Conservation (phyloP, 2,888 invertebrate genomes). For the Drosophila longiperda region DNA sequence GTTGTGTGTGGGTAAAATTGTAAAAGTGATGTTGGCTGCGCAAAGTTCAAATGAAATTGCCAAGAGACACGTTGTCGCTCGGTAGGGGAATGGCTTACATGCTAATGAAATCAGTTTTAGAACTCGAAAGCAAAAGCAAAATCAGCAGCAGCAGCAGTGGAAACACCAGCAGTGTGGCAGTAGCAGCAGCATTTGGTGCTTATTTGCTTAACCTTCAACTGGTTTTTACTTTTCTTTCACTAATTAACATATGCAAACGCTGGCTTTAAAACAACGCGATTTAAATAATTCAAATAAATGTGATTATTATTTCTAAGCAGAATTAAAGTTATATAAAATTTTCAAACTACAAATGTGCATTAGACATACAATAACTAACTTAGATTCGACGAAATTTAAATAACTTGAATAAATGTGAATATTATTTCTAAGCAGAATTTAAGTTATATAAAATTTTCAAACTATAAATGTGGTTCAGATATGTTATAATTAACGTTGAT, state of each 20-base stretch:
- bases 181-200: neutral
- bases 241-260: conserved; percentile 38
- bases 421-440: no score
- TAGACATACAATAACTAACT: neutral
- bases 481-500: no score
- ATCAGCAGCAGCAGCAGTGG: neutral
- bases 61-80: conserved; percentile 39
- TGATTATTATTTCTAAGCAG: neutral
- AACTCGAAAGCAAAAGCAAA: conserved; percentile 7
- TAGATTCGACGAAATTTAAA: neutral
- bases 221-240: conserved; percentile 23
- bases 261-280: neutral
- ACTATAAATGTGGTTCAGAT: no score
- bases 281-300: conserved; percentile 9
- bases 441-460: no score
- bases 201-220: conserved; percentile 43
- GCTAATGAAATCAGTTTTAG: conserved; percentile 53
- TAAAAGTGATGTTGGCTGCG: conserved; percentile 23
- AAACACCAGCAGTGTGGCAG: no score
- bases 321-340: neutral
- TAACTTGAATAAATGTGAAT: no score
- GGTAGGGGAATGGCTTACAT: conserved; percentile 14
- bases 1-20: neutral
- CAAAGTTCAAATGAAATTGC: conserved; percentile 49
- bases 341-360: neutral